These are phyloP conservation scores for Bucorvus abyssinicus DNA, from an alignment of 2,797 vertebrate species.

Conservation along the genomic window DNA sequence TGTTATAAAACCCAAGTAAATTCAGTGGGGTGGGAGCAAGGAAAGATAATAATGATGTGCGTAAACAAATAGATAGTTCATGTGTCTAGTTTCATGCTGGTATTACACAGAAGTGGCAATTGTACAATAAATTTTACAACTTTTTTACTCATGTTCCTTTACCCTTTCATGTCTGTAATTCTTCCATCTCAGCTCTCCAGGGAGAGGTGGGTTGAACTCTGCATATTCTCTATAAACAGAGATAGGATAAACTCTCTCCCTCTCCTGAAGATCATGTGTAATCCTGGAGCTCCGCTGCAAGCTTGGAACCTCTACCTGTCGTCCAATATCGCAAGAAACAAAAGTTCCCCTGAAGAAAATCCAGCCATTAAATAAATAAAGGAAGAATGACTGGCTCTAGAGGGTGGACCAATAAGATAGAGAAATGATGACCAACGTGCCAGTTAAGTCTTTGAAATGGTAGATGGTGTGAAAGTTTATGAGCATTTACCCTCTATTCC, in stretches of 20 bases:
- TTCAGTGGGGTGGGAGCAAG: accelerated
- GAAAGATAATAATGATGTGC: neutral
- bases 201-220: neutral
- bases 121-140: neutral
- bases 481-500: neutral
- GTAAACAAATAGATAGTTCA: neutral
- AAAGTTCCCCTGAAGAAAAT: neutral
- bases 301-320: neutral
- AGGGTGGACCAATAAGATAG: neutral
- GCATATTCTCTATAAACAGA: neutral
- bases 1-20: neutral
- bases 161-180: neutral
- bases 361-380: neutral
- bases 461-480: neutral
- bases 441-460: neutral
- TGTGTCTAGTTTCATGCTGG: neutral
- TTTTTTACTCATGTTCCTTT: neutral
- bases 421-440: neutral
- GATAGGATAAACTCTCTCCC: neutral
- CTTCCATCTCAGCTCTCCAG: neutral
- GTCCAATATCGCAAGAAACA: neutral
- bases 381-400: neutral
- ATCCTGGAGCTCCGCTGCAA: neutral
- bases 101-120: neutral
- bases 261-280: neutral